phyloP scores from a whole-genome alignment of 1,140 invertebrate species.

The Anastrepha obliqua region DNA sequence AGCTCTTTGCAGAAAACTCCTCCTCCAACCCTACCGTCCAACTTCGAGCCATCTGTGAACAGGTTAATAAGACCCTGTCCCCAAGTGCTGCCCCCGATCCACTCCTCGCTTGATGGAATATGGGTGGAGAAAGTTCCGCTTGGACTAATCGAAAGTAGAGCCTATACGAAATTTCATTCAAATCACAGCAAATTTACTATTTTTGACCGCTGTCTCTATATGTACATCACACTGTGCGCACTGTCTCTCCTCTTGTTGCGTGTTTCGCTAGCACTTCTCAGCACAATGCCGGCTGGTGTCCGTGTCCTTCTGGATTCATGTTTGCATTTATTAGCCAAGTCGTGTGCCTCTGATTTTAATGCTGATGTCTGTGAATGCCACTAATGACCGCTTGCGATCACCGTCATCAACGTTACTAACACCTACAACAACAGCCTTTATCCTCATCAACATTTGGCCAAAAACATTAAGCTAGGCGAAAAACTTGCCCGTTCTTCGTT shows the following conservation, averaged over 20 bases:
- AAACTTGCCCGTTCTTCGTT: background rate
- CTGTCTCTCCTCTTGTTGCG: background rate
- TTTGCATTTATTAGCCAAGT: background rate
- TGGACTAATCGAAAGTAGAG: no score
- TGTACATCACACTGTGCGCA: no score
- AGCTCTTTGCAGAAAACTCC: no score
- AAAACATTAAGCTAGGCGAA: background rate
- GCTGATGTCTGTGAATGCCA: constrained; percentile 1
- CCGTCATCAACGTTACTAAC: background rate
- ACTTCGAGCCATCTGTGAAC: no score
- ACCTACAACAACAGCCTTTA: background rate
- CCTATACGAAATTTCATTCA: no score
- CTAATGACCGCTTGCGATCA: background rate
- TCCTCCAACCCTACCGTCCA: no score
- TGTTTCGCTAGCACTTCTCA: background rate
- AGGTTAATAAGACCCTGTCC: no score
- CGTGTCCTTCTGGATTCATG: background rate
- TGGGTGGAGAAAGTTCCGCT: no score
- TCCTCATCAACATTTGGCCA: background rate
- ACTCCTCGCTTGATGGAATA: no score
- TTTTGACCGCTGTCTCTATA: no score
- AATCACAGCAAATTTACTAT: no score
- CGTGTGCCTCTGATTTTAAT: background rate
- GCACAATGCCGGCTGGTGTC: background rate
- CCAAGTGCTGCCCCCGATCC: no score